Evolutionary conservation across 2,113 vertebrate species (phyloP).

Genomic region (Balaeniceps rex): DNA sequence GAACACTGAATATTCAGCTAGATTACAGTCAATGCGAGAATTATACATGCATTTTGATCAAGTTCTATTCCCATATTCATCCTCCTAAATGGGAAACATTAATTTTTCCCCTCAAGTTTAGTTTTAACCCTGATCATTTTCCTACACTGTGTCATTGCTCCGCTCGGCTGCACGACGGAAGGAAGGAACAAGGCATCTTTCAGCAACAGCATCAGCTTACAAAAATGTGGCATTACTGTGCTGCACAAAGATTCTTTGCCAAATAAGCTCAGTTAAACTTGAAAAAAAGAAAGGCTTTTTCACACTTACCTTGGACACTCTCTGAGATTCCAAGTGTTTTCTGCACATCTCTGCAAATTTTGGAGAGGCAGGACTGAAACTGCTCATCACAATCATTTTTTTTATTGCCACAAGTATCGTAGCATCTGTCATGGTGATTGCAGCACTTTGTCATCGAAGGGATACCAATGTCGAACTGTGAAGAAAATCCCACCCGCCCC

Average conservation of each 20-base stretch:
- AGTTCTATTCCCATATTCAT: not conserved
- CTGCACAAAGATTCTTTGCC: not conserved
- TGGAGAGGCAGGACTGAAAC: slow-evolving; percentile 91
- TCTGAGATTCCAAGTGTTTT: slow-evolving; percentile 86
- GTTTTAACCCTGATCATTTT: not conserved
- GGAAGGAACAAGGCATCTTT: not conserved
- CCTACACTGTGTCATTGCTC: not conserved
- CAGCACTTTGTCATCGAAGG: slow-evolving; percentile 97
- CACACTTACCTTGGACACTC: slow-evolving; percentile 84
- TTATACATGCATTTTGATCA: not conserved
- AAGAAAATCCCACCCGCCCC: not conserved
- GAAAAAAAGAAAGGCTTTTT: not conserved
- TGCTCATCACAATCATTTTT: slow-evolving; percentile 92
- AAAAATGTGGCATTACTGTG: not conserved
- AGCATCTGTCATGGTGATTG: slow-evolving; percentile 94
- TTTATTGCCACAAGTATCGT: slow-evolving; percentile 87
- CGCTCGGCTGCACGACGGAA: not conserved
- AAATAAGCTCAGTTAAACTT: not conserved
- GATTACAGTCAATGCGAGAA: not conserved
- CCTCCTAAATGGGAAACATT: not conserved
- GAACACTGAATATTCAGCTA: not conserved
- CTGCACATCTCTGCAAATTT: slow-evolving; percentile 91
- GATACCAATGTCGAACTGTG: slow-evolving; percentile 94
- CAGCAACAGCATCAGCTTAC: not conserved
- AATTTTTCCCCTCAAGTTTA: not conserved